Percentiles rank a stretch among this genome's conserved stretches.
Conservation (phyloP, 2,888 invertebrate species). For the Sphinx pinastri region DNA sequence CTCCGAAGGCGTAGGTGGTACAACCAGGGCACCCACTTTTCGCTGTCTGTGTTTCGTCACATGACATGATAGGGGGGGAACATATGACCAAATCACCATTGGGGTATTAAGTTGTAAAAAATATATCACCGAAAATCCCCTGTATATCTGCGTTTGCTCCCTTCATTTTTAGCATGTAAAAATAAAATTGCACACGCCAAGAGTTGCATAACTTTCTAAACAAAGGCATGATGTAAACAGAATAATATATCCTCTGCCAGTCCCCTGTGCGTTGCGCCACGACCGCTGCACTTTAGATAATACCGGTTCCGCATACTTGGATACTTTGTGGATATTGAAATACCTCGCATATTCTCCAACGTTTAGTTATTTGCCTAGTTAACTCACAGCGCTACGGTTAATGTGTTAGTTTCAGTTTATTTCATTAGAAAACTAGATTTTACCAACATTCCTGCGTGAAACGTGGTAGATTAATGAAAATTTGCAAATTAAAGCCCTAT, state of each 20-base stretch:
- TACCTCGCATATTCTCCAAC: constrained; percentile 35
- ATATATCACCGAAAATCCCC: too few relatives aligned
- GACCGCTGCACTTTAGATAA: constrained; percentile 24
- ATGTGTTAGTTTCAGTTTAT: neutral
- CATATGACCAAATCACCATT: too few relatives aligned
- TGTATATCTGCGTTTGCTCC: too few relatives aligned
- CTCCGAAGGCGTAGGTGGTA: too few relatives aligned
- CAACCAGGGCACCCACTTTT: too few relatives aligned
- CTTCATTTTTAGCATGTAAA: too few relatives aligned
- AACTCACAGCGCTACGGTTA: constrained; percentile 3
- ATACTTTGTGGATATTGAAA: constrained; percentile 41
- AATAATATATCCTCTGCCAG: neutral
- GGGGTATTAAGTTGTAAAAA: too few relatives aligned
- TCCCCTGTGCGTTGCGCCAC: neutral
- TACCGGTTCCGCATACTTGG: constrained; percentile 32
- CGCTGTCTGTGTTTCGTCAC: too few relatives aligned
- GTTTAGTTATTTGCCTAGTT: constrained; percentile 21
- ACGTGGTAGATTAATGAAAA: neutral
- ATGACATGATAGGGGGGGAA: too few relatives aligned
- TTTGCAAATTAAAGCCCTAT: too few relatives aligned
- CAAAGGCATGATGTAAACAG: neutral
- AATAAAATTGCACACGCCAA: too few relatives aligned
- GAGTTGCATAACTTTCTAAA: too few relatives aligned
- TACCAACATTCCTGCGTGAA: neutral
- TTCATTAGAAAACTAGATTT: neutral